Evolutionary conservation across 2,797 vertebrate genomes (phyloP), one percentile per base, ranked within the genome.

Genomic region (Urophycis tenuis): DNA sequence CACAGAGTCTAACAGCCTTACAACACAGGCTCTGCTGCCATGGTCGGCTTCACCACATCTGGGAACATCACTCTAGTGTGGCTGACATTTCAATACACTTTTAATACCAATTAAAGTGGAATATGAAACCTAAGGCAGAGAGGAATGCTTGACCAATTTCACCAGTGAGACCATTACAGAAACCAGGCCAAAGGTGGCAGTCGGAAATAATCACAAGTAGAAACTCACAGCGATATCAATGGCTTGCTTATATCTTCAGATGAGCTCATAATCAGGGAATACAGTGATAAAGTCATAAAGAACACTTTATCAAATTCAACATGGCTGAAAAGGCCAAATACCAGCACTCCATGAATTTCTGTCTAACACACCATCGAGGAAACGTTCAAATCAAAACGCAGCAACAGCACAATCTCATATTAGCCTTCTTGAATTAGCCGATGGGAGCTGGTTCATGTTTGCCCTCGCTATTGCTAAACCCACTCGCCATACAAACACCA

Each of bases 1-100:
- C 14, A 49, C 45, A 35, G 67, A 35, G 75, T 78, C 64, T 73
- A 19, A 81, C 60, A 67, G n/a, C 29, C n/a, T 67, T 67, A 81
- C 60, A 74, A 74, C 81, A 81, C 76, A 75, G 82, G 78, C 77
- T 41, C 67, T 32, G 60, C 78, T 67, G 60, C 12, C 75, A 45
- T 69, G 75, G 19, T 77, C 82, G 73, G 83, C 81, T 75, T 87
- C 30, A 70, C 82, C n/a, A 14, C 80, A 85, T 87, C 80, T 83
- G 80, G 75, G 73, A 86, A 84, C 82, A 82, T 84, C 73, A 86
- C 77, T 77, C 73, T 6, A n/a, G 60, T 10, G 60, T 12, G 72
- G 75, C 77, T 79, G 69, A 32, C 32, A 33, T 71, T 33, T 33
- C 17, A 33, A 71, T 33, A 71, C 31, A 71, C 33, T 71, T 32